Evolutionary conservation across 2,113 vertebrate species (phyloP).

Genomic region (Erpornis zantholeuca): DNA sequence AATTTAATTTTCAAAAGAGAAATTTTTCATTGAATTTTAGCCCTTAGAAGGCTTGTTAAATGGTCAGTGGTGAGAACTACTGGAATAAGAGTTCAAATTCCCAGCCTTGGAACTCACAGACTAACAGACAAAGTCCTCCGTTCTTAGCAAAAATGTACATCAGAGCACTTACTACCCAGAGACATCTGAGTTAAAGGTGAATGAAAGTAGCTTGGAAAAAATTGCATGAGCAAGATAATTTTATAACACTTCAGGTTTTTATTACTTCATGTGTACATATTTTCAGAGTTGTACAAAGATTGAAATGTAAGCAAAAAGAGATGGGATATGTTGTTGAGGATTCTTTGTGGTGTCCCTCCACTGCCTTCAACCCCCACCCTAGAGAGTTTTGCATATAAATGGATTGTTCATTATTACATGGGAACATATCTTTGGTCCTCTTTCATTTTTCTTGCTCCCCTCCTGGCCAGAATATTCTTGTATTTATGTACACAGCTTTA

Average conservation of each 20-base stretch:
- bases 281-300: not conserved
- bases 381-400: not conserved
- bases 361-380: fast-evolving
- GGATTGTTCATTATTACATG: not conserved
- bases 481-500: not conserved
- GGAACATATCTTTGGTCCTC: not conserved
- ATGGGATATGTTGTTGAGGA: not conserved
- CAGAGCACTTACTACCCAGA: not conserved
- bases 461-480: not conserved
- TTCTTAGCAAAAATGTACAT: not conserved
- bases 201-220: not conserved
- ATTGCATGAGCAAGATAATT: not conserved
- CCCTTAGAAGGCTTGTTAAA: not conserved
- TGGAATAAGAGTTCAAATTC: not conserved
- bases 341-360: not conserved
- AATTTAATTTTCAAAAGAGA: not conserved
- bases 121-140: fast-evolving
- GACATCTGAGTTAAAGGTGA: not conserved
- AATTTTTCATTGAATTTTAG: not conserved
- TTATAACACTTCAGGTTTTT: not conserved
- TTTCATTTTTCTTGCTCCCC: not conserved
- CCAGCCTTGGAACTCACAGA: not conserved
- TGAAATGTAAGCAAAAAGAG: not conserved
- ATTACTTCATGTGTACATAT: not conserved
- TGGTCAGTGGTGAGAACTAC: not conserved